Evolutionary conservation across 2,113 vertebrate species (phyloP).

Genomic region (Willisornis vidua): DNA sequence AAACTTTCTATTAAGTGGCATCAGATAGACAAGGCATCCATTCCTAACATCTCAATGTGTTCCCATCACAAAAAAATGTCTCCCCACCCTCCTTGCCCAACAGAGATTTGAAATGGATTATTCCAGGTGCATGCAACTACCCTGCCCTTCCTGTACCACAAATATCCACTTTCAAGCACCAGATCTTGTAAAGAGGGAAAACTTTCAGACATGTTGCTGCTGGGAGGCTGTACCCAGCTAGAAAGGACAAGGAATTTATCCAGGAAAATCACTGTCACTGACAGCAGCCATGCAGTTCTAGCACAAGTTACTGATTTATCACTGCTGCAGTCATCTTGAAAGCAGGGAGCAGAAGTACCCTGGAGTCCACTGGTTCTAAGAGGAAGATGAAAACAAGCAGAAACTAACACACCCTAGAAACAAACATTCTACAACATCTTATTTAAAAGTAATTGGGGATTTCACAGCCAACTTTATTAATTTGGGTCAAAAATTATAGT

Average conservation of each 20-base stretch:
- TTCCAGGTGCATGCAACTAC: not conserved
- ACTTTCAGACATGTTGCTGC: not conserved
- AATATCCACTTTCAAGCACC: not conserved
- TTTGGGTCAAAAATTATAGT: not conserved
- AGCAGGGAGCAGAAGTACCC: not conserved
- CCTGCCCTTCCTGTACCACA: no score
- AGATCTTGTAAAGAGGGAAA: not conserved
- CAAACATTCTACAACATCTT: not conserved
- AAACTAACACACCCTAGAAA: not conserved
- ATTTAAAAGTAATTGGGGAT: not conserved
- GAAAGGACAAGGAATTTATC: not conserved
- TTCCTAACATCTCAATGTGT: not conserved
- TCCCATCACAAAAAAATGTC: fast-evolving
- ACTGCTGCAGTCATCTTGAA: not conserved
- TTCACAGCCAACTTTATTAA: not conserved
- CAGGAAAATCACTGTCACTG: not conserved
- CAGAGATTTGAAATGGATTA: not conserved
- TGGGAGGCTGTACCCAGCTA: not conserved
- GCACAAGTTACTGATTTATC: not conserved
- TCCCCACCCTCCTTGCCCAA: not conserved
- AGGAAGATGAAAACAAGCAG: not conserved
- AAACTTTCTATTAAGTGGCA: not conserved
- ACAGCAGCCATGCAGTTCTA: not conserved
- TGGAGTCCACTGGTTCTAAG: not conserved
- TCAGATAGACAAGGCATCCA: not conserved